Percentiles rank a stretch among this genome's conserved stretches.
These are phyloP conservation scores for Percopsis transmontana DNA, from an alignment of 2,113 vertebrate genomes.

Conservation along the genomic window DNA sequence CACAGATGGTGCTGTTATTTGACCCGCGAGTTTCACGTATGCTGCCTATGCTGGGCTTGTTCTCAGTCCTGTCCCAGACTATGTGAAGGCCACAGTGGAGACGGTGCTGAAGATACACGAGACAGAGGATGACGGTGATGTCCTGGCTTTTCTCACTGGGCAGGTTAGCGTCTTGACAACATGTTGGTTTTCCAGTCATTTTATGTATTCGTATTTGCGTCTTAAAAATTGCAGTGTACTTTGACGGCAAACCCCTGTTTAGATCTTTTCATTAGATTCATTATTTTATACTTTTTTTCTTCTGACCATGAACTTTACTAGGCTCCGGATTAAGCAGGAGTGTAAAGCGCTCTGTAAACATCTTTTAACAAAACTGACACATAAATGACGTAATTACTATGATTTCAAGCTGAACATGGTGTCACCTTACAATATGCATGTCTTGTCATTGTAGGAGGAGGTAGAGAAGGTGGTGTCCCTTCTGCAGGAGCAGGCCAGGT, in stretches of 20 bases:
- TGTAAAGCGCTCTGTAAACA: no score
- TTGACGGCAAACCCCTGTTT: no score
- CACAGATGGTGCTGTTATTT: not conserved
- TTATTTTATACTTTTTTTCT: no score
- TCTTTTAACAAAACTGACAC: no score
- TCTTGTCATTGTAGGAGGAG: conserved; percentile 83
- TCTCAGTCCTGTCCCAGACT: conserved; percentile 94
- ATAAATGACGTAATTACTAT: not conserved
- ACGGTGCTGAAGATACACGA: conserved; percentile 97
- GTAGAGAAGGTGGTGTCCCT: conserved; percentile 93
- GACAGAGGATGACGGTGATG: conserved; percentile 91
- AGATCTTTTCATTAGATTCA: no score
- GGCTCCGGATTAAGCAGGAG: no score
- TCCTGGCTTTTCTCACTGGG: conserved; percentile 94
- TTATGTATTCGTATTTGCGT: no score
- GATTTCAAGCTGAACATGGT: conserved; percentile 40
- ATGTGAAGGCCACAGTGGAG: conserved; percentile 95
- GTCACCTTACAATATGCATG: not conserved
- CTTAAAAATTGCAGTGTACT: no score
- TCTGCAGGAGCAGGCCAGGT: conserved; percentile 91
- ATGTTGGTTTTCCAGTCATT: no score
- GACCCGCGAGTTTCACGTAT: not conserved
- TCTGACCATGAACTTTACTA: no score
- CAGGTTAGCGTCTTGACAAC: conserved; percentile 79
- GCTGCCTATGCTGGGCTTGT: conserved; percentile 4